Conservation (phyloP, 2,113 vertebrate species). For the Cariama cristata region DNA sequence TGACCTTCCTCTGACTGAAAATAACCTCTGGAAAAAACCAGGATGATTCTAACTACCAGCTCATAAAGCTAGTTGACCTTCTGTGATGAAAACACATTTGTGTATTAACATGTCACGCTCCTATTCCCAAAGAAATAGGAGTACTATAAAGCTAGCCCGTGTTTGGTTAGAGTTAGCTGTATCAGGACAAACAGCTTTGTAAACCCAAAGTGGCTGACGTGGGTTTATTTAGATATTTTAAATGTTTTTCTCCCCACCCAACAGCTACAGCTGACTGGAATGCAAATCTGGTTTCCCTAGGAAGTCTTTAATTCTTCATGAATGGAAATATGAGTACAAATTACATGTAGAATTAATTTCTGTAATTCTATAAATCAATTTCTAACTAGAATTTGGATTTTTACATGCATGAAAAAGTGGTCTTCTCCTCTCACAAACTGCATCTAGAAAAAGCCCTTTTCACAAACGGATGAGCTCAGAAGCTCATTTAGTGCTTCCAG, state of each 20-base stretch:
- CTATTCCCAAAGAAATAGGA: background rate
- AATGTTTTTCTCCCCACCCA: background rate
- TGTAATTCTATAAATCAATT: background rate
- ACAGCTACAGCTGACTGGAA: background rate
- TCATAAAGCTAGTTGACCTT: background rate
- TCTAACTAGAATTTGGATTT: background rate
- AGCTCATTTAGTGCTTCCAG: background rate
- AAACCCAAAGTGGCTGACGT: background rate
- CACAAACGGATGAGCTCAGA: background rate
- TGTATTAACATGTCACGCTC: background rate
- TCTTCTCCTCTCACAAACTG: background rate
- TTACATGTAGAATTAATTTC: background rate
- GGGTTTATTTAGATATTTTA: background rate
- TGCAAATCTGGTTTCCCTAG: background rate
- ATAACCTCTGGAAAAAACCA: background rate
- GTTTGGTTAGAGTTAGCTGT: background rate
- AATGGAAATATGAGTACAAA: background rate
- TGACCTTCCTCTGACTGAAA: conserved; percentile 25
- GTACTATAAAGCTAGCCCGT: fast-evolving
- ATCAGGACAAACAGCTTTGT: background rate
- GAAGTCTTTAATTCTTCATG: background rate
- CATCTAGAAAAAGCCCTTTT: background rate
- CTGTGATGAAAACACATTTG: background rate
- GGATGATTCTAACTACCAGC: background rate
- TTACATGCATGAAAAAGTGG: background rate